phyloP scores from a whole-genome alignment of 2,797 vertebrate species.

The Pseudomugil tenellus region DNA sequence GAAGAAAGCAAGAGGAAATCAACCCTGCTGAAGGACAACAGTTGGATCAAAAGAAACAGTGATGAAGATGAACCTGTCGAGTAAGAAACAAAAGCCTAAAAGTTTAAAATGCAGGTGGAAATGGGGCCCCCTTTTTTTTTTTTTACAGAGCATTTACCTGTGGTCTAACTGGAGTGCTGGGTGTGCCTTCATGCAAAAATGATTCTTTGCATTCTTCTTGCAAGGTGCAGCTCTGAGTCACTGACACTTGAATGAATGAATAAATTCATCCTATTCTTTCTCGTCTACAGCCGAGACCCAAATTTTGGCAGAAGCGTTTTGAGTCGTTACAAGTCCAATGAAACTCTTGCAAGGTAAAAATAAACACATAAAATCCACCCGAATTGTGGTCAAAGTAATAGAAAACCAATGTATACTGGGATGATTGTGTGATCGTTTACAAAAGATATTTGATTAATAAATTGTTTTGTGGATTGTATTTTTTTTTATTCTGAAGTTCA shows the following conservation, averaged over 20 bases:
- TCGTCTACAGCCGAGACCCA: slow-evolving; percentile 83
- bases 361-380: background rate
- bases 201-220: slow-evolving; percentile 28
- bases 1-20: slow-evolving; percentile 84
- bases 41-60: slow-evolving; percentile 89
- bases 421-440: background rate
- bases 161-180: slow-evolving; percentile 2
- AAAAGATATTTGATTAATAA: background rate
- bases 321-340: slow-evolving; percentile 79
- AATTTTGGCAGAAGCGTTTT: slow-evolving; percentile 88
- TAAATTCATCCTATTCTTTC: slow-evolving; percentile 11
- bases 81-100: slow-evolving; percentile 57
- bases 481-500: slow-evolving; percentile 29
- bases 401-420: background rate
- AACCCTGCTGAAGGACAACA: slow-evolving; percentile 87
- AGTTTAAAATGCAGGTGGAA: background rate
- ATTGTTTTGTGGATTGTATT: background rate
- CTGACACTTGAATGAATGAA: background rate
- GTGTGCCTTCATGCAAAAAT: slow-evolving; percentile 32
- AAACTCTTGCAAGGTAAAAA: slow-evolving; percentile 83
- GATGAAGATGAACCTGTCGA: slow-evolving; percentile 84
- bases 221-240: slow-evolving; percentile 15
- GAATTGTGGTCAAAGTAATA: background rate
- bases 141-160: background rate
- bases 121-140: too few species aligned